These are phyloP conservation scores for Callaeas wilsoni DNA, from an alignment of 2,113 vertebrate genomes.

Conservation along the genomic window DNA sequence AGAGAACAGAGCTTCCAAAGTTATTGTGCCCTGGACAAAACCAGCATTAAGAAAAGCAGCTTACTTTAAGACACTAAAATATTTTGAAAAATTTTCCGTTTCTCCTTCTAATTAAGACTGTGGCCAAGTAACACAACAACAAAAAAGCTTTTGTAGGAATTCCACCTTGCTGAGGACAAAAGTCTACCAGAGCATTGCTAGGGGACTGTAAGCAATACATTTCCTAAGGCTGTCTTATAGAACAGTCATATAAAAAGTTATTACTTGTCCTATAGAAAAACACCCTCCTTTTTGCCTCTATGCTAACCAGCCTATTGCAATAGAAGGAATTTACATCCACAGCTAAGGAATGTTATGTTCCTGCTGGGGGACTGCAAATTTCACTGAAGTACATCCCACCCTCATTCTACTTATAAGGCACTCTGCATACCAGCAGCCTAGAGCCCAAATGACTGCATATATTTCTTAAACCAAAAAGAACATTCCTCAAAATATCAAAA, in stretches of 20 bases:
- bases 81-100: neutral
- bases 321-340: neutral
- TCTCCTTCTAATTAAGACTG: constrained; percentile 9
- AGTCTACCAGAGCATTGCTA: neutral
- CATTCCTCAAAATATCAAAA: neutral
- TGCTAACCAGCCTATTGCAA: neutral
- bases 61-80: constrained; percentile 45
- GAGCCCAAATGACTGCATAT: neutral
- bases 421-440: neutral
- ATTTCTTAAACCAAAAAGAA: neutral
- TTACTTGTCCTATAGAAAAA: neutral
- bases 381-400: neutral
- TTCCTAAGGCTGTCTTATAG: neutral
- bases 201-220: neutral
- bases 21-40: neutral
- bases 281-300: neutral
- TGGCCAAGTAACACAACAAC: neutral
- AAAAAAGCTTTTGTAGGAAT: constrained; percentile 10
- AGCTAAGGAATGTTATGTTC: neutral
- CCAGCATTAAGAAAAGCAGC: constrained; percentile 43
- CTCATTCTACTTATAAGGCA: neutral
- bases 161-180: neutral
- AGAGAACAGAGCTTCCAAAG: neutral
- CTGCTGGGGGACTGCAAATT: neutral
- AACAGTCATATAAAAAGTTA: neutral